phyloP scores from a whole-genome alignment of 2,888 invertebrate genomes.

The Cryptophagus acutangulus region DNA sequence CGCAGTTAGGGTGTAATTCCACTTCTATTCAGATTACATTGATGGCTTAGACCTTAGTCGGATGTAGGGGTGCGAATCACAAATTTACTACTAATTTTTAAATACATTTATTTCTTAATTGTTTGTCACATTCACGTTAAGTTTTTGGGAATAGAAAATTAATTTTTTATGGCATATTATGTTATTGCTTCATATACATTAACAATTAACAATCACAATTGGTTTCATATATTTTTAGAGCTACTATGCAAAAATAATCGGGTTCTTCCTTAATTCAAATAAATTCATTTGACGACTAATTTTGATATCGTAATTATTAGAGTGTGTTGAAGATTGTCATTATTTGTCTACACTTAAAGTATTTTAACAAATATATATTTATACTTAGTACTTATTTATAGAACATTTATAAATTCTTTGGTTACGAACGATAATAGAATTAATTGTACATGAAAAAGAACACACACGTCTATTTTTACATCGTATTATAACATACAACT shows the following conservation, averaged over 20 bases:
- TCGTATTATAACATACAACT: no score
- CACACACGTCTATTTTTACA: no score
- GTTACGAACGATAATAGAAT: no score
- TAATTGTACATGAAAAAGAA: no score
- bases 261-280: no score
- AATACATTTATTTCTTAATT: constrained; percentile 4
- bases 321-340: constrained; percentile 16
- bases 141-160: constrained; percentile 3
- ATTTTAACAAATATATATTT: no score
- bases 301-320: no score
- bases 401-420: no score
- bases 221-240: no score
- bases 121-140: background rate
- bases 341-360: constrained; percentile 11
- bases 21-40: constrained; percentile 10
- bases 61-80: background rate
- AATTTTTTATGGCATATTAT: background rate
- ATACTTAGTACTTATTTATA: no score
- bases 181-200: constrained; percentile 3
- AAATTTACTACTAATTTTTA: constrained; percentile 3
- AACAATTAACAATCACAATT: constrained; percentile 10
- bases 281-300: no score
- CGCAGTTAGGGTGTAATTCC: constrained; percentile 19
- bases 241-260: no score
- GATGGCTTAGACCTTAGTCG: constrained; percentile 2